Percentiles rank a stretch among this genome's conserved stretches.
Conservation (phyloP, 2,888 invertebrate species). For the Philereme transversata region DNA sequence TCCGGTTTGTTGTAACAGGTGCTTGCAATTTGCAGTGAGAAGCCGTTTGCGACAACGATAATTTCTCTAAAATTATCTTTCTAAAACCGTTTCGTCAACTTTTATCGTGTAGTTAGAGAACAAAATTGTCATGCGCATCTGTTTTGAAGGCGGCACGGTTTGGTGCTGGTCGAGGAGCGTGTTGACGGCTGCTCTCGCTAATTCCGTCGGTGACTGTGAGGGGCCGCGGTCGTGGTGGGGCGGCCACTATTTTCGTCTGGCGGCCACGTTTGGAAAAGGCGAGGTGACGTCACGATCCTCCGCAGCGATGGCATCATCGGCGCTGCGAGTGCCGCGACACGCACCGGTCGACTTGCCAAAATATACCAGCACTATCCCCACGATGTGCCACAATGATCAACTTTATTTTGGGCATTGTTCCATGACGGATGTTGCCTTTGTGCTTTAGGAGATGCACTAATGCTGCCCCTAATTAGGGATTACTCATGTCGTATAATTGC, state of each 20-base stretch:
- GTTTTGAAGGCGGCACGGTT: conserved; percentile 34
- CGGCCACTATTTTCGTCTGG: conserved; percentile 83
- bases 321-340: conserved; percentile 78
- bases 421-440: conserved; percentile 49
- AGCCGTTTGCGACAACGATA: too few species aligned
- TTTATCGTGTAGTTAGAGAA: too few species aligned
- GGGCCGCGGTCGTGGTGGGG: conserved; percentile 70
- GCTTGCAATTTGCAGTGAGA: too few species aligned
- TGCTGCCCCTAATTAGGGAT: conserved; percentile 4
- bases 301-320: conserved; percentile 82
- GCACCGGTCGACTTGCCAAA: conserved; percentile 78
- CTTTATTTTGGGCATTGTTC: conserved; percentile 79
- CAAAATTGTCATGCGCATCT: conserved; percentile 28
- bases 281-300: conserved; percentile 80
- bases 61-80: too few species aligned
- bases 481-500: conserved; percentile 6
- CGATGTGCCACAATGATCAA: conserved; percentile 61
- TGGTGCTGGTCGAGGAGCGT: conserved; percentile 45
- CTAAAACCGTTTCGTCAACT: too few species aligned
- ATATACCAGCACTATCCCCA: conserved; percentile 72
- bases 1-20: too few species aligned
- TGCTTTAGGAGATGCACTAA: conserved; percentile 18
- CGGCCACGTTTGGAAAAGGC: conserved; percentile 83
- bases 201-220: conserved; percentile 78
- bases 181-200: conserved; percentile 64